Conservation (phyloP, 2,113 vertebrate genomes). For the Megaceryle torquata region DNA sequence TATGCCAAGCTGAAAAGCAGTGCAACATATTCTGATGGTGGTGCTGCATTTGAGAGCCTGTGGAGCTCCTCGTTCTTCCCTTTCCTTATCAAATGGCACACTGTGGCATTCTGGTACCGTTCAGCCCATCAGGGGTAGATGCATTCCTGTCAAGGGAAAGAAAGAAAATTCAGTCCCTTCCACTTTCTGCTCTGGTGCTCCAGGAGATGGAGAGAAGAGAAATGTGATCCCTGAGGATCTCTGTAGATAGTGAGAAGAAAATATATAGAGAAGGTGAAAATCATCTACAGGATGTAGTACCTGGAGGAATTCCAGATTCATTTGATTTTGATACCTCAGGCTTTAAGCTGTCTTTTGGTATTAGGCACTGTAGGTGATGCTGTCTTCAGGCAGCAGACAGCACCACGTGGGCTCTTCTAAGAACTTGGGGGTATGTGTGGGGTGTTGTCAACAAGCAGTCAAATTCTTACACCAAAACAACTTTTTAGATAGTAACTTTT, state of each 20-base stretch:
- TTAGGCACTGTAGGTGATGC: background rate
- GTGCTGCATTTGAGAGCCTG: background rate
- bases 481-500: background rate
- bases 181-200: conserved; percentile 12
- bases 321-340: background rate
- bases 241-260: background rate
- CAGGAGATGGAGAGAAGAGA: conserved; percentile 10
- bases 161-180: conserved; percentile 7
- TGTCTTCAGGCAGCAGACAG: background rate
- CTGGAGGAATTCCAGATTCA: background rate
- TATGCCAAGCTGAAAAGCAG: background rate
- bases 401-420: background rate
- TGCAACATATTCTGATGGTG: background rate
- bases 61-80: background rate
- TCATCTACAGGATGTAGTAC: background rate
- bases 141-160: background rate
- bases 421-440: rapidly evolving
- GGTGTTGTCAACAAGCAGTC: background rate
- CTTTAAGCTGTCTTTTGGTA: background rate
- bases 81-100: background rate
- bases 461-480: background rate
- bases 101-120: background rate
- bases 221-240: conserved; percentile 25
- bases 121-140: background rate
- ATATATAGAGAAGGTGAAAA: background rate